Conservation (phyloP, 2,113 vertebrate genomes). For the Salvelinus namaycush region DNA sequence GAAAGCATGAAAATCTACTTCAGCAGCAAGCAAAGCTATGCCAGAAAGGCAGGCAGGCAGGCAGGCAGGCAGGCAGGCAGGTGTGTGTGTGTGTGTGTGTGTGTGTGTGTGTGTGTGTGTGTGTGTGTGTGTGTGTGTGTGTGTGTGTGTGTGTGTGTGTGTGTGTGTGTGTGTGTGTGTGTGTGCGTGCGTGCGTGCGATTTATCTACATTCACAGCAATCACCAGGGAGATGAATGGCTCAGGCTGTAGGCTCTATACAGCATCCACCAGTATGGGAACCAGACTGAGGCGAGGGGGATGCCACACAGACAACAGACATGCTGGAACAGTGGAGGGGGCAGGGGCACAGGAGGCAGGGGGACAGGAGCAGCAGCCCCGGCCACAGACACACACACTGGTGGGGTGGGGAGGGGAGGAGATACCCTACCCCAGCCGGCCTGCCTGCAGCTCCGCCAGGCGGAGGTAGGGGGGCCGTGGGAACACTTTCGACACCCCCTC, state of each 20-base stretch:
- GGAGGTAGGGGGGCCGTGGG: constrained; percentile 73
- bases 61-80: no score
- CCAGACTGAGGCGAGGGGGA: constrained; percentile 79
- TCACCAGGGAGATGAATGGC: constrained; percentile 86
- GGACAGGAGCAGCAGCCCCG: constrained; percentile 52
- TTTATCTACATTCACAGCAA: constrained; percentile 88
- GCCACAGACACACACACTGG: constrained; percentile 50
- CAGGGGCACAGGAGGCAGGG: constrained; percentile 72
- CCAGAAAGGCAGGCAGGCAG: constrained; percentile 33
- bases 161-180: no score
- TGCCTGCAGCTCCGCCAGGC: constrained; percentile 72
- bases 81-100: no score
- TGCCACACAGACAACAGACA: constrained; percentile 87
- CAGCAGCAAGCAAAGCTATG: constrained; percentile 46
- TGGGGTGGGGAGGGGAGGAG: constrained; percentile 87
- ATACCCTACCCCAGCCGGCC: constrained; percentile 76
- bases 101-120: no score
- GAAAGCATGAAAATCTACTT: constrained; percentile 46
- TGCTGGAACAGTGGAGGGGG: constrained; percentile 81
- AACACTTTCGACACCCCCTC: constrained; percentile 69
- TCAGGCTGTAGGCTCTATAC: constrained; percentile 62
- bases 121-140: no score
- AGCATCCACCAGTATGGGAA: constrained; percentile 80
- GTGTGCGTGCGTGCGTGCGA: constrained; percentile 63
- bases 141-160: no score